Evolutionary conservation across 2,888 invertebrate species (phyloP).

Genomic region (Dione vanillae): DNA sequence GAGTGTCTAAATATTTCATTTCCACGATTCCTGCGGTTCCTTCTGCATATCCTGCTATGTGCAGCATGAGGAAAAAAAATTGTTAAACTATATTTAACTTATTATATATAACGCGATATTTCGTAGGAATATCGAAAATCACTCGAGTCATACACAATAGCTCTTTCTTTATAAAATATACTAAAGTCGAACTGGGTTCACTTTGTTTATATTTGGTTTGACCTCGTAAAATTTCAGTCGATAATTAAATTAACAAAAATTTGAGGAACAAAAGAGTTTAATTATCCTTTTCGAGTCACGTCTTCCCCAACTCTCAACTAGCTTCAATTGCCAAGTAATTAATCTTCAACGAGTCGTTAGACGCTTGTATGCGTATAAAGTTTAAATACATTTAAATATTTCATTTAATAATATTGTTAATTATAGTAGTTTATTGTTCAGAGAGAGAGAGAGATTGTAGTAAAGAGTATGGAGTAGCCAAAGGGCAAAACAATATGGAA

Average conservation of each 20-base stretch:
- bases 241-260: constrained; percentile 29
- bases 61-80: no score
- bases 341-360: constrained; percentile 41
- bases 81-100: no score
- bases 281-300: constrained; percentile 33
- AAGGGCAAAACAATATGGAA: no score
- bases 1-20: no score
- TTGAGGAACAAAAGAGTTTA: constrained; percentile 29
- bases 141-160: no score
- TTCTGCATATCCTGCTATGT: no score
- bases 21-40: no score
- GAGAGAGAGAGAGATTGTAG: no score
- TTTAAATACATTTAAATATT: neutral
- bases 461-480: no score
- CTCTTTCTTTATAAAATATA: neutral
- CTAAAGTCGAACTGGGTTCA: neutral
- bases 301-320: constrained; percentile 31
- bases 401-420: neutral
- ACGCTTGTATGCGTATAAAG: constrained; percentile 13
- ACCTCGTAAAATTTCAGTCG: neutral
- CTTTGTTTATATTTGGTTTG: neutral
- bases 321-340: constrained; percentile 35
- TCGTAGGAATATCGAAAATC: no score
- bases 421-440: no score
- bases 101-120: no score